A percentile compares a stretch with the other conserved stretches of the same genome.
Conservation (phyloP, 1,140 invertebrate genomes). For the Platyura marginata region DNA sequence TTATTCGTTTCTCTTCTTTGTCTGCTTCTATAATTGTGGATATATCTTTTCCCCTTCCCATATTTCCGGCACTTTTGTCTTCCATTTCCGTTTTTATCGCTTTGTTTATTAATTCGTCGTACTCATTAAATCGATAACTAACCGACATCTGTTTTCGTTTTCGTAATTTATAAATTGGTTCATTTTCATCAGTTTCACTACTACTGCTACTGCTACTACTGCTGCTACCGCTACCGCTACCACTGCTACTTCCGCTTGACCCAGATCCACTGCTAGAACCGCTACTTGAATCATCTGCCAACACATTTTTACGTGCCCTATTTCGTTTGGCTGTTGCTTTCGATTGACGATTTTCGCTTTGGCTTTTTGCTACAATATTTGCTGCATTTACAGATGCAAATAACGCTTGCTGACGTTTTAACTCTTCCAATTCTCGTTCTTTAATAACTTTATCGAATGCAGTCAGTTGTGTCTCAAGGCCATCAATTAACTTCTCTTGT, state of each 20-base stretch:
- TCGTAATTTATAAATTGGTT: constrained; percentile 64
- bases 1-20: constrained; percentile 38
- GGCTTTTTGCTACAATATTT: constrained; percentile 5
- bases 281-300: not conserved
- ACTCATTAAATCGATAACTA: constrained; percentile 78
- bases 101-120: constrained; percentile 83
- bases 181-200: constrained; percentile 37
- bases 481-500: constrained; percentile 56
- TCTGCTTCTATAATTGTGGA: constrained; percentile 71
- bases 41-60: constrained; percentile 75
- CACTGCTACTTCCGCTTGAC: not conserved
- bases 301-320: constrained; percentile 10
- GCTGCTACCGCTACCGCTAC: constrained; percentile 9
- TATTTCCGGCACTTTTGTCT: constrained; percentile 52
- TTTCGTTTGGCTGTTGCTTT: constrained; percentile 2
- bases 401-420: constrained; percentile 50
- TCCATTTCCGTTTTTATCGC: constrained; percentile 70
- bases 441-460: constrained; percentile 48
- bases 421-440: constrained; percentile 37
- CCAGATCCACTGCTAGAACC: not conserved
- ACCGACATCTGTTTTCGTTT: constrained; percentile 53
- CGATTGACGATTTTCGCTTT: constrained; percentile 2
- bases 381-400: constrained; percentile 34
- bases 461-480: constrained; percentile 37
- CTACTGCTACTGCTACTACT: constrained; percentile 22